These are phyloP conservation scores for Diploscapter pachys DNA, from an alignment of 1,140 invertebrate genomes.

Conservation along the genomic window DNA sequence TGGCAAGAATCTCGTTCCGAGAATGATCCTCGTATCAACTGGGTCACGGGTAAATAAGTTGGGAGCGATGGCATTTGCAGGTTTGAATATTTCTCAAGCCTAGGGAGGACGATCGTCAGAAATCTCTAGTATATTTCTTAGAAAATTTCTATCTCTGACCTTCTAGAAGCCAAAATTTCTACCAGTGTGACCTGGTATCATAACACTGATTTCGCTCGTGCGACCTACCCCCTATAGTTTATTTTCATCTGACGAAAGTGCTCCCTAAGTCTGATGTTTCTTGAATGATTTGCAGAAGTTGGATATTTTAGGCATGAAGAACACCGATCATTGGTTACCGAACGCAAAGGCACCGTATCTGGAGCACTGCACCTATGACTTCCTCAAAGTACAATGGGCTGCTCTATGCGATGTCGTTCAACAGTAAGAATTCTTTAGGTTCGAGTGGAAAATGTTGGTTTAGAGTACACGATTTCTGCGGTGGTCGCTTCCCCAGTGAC, in stretches of 20 bases:
- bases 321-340: slow-evolving; percentile 55
- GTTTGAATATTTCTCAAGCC: background rate
- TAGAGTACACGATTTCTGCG: slow-evolving; percentile 53
- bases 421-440: slow-evolving; percentile 36
- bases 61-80: slow-evolving; percentile 57
- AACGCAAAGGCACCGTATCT: slow-evolving; percentile 47
- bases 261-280: no score
- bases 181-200: no score
- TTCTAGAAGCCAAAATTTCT: no score
- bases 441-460: slow-evolving; percentile 16
- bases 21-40: slow-evolving; percentile 50
- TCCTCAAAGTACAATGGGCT: slow-evolving; percentile 53
- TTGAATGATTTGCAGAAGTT: no score
- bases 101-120: no score
- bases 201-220: no score
- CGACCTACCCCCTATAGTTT: no score
- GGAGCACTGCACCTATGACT: slow-evolving; percentile 54
- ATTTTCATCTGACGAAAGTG: background rate
- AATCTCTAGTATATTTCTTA: no score
- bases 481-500: slow-evolving; percentile 55
- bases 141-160: no score
- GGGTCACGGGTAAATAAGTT: slow-evolving; percentile 53
- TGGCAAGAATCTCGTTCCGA: slow-evolving; percentile 28
- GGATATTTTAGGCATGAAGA: slow-evolving; percentile 48
- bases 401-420: slow-evolving; percentile 55